Base-by-base conservation (phyloP, 2,888 invertebrate genomes). In the Trissolcus brochymenae region DNA sequence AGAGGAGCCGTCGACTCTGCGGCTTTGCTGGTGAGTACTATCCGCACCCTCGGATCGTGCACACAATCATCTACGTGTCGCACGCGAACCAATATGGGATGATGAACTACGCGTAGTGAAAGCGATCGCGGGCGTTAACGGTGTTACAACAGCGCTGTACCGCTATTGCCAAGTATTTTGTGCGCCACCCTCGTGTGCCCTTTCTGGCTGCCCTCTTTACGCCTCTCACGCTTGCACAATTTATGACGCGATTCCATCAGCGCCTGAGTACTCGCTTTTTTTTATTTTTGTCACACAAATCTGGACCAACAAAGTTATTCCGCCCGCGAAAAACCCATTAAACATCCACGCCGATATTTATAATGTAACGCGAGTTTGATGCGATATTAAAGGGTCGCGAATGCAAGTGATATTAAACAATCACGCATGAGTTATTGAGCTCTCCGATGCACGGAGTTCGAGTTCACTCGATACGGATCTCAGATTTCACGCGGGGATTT, bases 21-120 rank as follows among this genome's bases (percentile, higher is more conserved):
- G 67, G 67, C 57, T 62, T 62, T 46, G 53, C 49, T 61, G 55
- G 56, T 76, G 76, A 60, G 41, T 59, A 13, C 29, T 49, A 70
- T 57, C 41, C 46, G 17, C 72, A 59, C 62, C 62, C 66, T 71
- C 74, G 57, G 43, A 46, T 53, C 60, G 46, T n/a, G 43, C 49
- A 60, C 49, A 43, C 54, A 73, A 73, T 67, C 70, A 70, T 54
- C 16, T 62, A 46, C 41, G 17, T 62, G 62, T 67, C 62, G 54
- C 65, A 35, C 55, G 72, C 66, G 50, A 79, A 73, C 83, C 85
- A 85, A 87, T 87, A 84, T 78, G 81, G 79, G 79, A 87, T 87
- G 88, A 88, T 88, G 88, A 88, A 88, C 87, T 86, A 82, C 85
- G 84, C 80, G 87, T 86, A 88, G 88, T 87, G 87, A 88, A 88